Evolutionary conservation across 2,888 invertebrate species (phyloP).

Genomic region (Deroplatys truncata): DNA sequence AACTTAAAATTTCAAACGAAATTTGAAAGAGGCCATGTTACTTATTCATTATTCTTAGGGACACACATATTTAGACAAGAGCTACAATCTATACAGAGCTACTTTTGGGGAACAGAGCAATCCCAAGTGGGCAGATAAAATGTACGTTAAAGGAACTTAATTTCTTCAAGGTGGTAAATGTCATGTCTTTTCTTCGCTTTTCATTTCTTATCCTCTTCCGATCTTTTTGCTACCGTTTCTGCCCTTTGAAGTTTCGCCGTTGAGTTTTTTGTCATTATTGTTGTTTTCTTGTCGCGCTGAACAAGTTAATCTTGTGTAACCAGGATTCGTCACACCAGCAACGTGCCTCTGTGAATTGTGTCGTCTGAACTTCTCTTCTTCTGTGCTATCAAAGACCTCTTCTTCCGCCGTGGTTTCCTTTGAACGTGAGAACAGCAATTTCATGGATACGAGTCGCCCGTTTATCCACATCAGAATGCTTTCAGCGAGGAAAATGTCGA

Average conservation of each 20-base stretch:
- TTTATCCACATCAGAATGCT: background rate
- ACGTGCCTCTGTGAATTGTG: background rate
- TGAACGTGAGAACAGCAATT: background rate
- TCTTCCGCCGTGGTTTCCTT: background rate
- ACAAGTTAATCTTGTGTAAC: slow-evolving; percentile 32
- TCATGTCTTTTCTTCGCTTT: background rate
- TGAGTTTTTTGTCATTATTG: background rate
- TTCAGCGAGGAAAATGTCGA: background rate
- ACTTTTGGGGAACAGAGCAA: background rate
- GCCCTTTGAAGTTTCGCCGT: background rate
- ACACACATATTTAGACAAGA: no score
- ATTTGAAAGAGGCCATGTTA: no score
- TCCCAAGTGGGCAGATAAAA: background rate
- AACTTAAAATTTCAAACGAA: no score
- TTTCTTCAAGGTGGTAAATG: slow-evolving; percentile 25
- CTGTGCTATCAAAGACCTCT: background rate
- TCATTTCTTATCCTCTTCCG: background rate
- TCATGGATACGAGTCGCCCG: background rate
- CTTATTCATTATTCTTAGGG: no score
- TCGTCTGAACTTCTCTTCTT: background rate
- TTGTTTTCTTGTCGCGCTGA: slow-evolving; percentile 22
- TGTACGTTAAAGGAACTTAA: slow-evolving; percentile 23
- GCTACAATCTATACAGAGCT: no score
- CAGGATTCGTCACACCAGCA: slow-evolving; percentile 27
- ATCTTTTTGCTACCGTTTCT: background rate